Percentiles rank a stretch among this genome's conserved stretches.
Evolutionary conservation across 1,140 invertebrate species (phyloP).

Genomic region (Drosophila ironensis): DNA sequence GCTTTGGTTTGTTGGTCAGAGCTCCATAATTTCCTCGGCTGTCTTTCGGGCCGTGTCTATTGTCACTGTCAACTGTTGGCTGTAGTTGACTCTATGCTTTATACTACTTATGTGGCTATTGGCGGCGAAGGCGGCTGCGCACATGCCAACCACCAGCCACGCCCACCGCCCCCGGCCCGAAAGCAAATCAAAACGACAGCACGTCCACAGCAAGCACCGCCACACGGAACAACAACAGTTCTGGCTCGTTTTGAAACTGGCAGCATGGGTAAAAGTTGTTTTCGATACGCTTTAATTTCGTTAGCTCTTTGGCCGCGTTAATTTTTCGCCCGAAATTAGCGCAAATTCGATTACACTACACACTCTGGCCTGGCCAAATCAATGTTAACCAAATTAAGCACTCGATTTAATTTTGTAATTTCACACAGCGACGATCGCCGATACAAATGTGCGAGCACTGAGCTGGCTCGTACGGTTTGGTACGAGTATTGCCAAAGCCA

Average conservation of each 20-base stretch:
- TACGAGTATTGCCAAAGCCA: slow-evolving; percentile 33
- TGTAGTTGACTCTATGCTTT: not conserved
- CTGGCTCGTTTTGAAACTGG: slow-evolving; percentile 52
- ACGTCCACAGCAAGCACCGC: slow-evolving; percentile 19
- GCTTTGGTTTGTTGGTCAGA: slow-evolving; percentile 53
- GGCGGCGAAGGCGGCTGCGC: slow-evolving; percentile 30
- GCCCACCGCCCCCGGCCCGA: slow-evolving; percentile 53
- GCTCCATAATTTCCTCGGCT: slow-evolving; percentile 64
- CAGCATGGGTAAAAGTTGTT: slow-evolving; percentile 75
- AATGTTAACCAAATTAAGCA: slow-evolving; percentile 28
- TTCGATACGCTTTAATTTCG: slow-evolving; percentile 57
- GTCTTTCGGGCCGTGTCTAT: slow-evolving; percentile 34
- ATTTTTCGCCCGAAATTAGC: slow-evolving; percentile 49
- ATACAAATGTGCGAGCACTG: not conserved
- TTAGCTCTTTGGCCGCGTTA: slow-evolving; percentile 28
- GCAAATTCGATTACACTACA: slow-evolving; percentile 31
- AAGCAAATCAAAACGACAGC: slow-evolving; percentile 22
- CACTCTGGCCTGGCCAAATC: slow-evolving; percentile 1
- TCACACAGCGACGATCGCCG: slow-evolving; percentile 10
- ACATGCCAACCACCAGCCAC: slow-evolving; percentile 60
- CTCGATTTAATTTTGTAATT: slow-evolving; percentile 45
- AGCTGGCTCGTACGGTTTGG: slow-evolving; percentile 16
- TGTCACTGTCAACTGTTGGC: slow-evolving; percentile 40
- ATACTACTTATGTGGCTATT: not conserved
- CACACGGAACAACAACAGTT: slow-evolving; percentile 42